These are phyloP conservation scores for Cynocephalus volans DNA, from an alignment of 2,113 vertebrate genomes.

Conservation along the genomic window DNA sequence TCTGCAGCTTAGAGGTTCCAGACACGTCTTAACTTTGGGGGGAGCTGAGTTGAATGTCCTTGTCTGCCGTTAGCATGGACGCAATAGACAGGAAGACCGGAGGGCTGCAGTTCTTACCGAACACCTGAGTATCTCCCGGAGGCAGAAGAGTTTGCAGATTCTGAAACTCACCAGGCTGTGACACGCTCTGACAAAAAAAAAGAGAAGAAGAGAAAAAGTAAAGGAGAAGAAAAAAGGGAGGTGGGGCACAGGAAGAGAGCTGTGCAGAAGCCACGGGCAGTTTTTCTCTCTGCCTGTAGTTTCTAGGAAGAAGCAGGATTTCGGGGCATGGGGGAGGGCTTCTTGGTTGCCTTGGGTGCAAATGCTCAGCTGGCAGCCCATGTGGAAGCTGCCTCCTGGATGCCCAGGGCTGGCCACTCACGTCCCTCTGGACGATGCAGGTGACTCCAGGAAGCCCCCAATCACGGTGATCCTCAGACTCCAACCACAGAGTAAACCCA, in stretches of 20 bases:
- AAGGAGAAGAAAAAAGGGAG: too few relatives aligned
- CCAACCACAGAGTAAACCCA: not conserved
- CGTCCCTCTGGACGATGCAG: not conserved
- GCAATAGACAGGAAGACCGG: rapidly evolving
- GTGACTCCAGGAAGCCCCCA: not conserved
- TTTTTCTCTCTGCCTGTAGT: not conserved
- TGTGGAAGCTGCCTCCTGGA: not conserved
- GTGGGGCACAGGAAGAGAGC: not conserved
- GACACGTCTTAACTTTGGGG: not conserved
- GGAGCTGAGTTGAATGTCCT: rapidly evolving
- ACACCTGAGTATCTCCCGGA: rapidly evolving
- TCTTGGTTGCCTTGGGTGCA: rapidly evolving
- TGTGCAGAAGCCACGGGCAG: rapidly evolving
- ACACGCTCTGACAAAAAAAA: not conserved
- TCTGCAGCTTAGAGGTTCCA: not conserved
- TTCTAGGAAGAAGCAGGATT: not conserved
- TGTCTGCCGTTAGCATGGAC: rapidly evolving
- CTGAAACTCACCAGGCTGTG: rapidly evolving
- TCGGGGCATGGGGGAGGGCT: not conserved
- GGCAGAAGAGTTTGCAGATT: not conserved
- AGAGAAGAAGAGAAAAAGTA: not conserved
- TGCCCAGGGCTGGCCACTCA: rapidly evolving
- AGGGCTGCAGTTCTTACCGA: rapidly evolving
- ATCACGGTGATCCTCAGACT: not conserved
- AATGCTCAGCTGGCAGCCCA: rapidly evolving